A percentile compares a stretch with the other conserved stretches of the same genome.
phyloP scores from a whole-genome alignment of 2,888 invertebrate species.

The Drosophila sordidula region DNA sequence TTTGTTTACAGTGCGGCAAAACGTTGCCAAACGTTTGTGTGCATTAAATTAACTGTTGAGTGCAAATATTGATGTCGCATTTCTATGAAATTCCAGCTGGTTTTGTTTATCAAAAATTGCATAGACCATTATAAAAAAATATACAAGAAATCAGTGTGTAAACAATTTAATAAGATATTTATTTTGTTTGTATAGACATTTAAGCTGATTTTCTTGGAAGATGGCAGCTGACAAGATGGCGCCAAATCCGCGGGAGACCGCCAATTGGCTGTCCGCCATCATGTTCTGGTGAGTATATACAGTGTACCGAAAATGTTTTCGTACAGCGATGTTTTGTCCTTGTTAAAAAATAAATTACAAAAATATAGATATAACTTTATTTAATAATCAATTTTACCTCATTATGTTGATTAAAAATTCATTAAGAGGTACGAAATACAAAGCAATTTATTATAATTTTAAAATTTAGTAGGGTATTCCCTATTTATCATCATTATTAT shows the following conservation, averaged over 20 bases:
- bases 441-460: too few species aligned
- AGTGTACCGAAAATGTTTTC: slow-evolving; percentile 1
- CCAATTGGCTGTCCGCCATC: slow-evolving; percentile 88
- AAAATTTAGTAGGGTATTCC: too few species aligned
- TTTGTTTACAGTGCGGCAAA: slow-evolving; percentile 3
- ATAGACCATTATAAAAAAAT: background rate
- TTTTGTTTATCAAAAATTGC: background rate
- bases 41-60: background rate
- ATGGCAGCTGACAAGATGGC: slow-evolving; percentile 84
- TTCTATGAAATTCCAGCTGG: background rate
- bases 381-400: too few species aligned
- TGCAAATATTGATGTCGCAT: background rate
- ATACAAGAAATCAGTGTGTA: background rate
- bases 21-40: slow-evolving; percentile 42
- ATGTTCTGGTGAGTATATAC: slow-evolving; percentile 86
- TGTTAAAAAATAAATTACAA: too few species aligned
- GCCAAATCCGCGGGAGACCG: slow-evolving; percentile 87
- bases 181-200: background rate
- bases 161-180: background rate
- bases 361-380: too few species aligned
- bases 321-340: background rate
- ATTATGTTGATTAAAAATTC: too few species aligned
- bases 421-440: too few species aligned
- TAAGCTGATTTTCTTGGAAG: background rate
- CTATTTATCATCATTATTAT: too few species aligned